Evolutionary conservation across 1,140 invertebrate genomes (phyloP).

Genomic region (Ooceraea biroi): DNA sequence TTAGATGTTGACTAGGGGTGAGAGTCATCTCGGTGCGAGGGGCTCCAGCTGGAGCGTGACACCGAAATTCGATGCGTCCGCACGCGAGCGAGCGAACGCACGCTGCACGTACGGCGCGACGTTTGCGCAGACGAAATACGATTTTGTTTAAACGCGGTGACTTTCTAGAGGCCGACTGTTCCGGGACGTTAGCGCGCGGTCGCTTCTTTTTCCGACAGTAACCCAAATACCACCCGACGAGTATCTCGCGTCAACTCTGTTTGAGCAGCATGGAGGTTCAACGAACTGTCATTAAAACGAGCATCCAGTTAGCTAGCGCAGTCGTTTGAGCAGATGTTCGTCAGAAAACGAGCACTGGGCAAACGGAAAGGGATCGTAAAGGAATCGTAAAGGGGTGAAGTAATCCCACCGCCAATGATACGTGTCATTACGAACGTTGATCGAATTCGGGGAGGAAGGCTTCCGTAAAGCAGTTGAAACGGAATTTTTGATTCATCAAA

Average conservation of each 20-base stretch:
- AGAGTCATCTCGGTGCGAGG: not conserved
- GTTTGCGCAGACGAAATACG: slow-evolving; percentile 46
- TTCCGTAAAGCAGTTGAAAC: no score
- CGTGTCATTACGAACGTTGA: slow-evolving; percentile 6
- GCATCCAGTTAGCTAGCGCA: slow-evolving; percentile 32
- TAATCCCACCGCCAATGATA: slow-evolving; percentile 1
- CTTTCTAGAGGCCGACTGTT: slow-evolving; percentile 29
- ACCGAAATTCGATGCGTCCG: slow-evolving; percentile 22
- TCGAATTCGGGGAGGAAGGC: slow-evolving; percentile 14
- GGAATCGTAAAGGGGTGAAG: slow-evolving; percentile 36
- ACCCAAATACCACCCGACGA: slow-evolving; percentile 53
- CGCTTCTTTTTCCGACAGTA: slow-evolving; percentile 25
- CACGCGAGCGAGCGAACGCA: slow-evolving; percentile 18
- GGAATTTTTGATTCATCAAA: no score
- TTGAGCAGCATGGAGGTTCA: slow-evolving; percentile 40
- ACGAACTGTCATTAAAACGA: slow-evolving; percentile 58
- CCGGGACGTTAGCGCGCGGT: not conserved
- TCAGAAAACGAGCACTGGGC: slow-evolving; percentile 33
- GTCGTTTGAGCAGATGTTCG: slow-evolving; percentile 57
- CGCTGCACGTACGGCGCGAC: slow-evolving; percentile 10
- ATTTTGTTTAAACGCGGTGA: slow-evolving; percentile 56
- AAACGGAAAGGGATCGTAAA: slow-evolving; percentile 36
- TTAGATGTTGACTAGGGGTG: not conserved
- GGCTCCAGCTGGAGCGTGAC: slow-evolving; percentile 15
- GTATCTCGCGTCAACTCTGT: slow-evolving; percentile 56